These are phyloP conservation scores for Phania funesta DNA, from an alignment of 2,888 invertebrate species.

Conservation along the genomic window DNA sequence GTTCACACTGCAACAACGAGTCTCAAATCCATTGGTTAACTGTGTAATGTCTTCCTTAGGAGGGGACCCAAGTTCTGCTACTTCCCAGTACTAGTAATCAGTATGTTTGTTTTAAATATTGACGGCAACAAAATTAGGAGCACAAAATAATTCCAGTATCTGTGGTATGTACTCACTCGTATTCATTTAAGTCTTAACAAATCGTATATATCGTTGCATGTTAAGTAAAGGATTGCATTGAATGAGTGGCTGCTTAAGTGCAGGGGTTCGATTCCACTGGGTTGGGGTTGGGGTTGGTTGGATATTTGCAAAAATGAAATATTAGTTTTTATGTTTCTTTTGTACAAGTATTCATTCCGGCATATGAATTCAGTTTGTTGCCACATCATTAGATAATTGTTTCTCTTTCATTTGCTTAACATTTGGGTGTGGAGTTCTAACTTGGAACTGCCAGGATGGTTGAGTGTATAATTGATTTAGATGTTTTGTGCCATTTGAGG, in stretches of 20 bases:
- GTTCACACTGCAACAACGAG: not conserved
- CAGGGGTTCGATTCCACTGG: not conserved
- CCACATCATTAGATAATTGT: constrained; percentile 64
- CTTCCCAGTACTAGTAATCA: not conserved
- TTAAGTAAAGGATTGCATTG: constrained; percentile 25
- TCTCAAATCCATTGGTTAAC: not conserved
- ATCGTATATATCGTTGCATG: not conserved
- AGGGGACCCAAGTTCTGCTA: not conserved
- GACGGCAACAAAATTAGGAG: not conserved
- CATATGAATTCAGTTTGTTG: constrained; percentile 32
- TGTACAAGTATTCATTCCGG: not conserved
- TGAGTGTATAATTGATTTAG: constrained; percentile 34
- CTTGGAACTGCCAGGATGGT: not conserved
- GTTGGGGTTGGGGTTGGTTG: not conserved
- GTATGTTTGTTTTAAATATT: not conserved
- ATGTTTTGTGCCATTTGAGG: constrained; percentile 44
- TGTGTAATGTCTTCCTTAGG: no score
- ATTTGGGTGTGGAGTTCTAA: constrained; percentile 5
- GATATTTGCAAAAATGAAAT: not conserved
- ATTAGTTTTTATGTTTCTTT: not conserved
- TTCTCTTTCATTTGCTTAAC: constrained; percentile 41
- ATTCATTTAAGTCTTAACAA: constrained; percentile 20
- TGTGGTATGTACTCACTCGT: no score
- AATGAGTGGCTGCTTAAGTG: constrained; percentile 1
- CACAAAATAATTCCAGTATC: not conserved